These are phyloP conservation scores for Acanthurus leucopareius DNA, from an alignment of 2,797 vertebrate species.

Conservation along the genomic window DNA sequence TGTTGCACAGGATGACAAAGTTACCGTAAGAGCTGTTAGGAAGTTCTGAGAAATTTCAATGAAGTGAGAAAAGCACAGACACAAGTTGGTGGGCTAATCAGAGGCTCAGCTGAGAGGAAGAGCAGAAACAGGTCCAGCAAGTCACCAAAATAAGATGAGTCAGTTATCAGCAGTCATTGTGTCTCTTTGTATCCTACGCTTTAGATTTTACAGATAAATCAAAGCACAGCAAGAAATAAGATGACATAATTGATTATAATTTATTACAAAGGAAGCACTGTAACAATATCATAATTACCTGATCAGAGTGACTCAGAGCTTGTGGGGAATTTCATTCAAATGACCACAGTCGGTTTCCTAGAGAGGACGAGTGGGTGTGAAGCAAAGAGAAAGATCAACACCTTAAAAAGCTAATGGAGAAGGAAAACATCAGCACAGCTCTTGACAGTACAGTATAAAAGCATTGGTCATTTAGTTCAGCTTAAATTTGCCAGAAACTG, in stretches of 20 bases:
- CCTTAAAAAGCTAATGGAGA: background rate
- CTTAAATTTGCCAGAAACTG: background rate
- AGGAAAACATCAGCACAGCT: background rate
- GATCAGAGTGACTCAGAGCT: conserved; percentile 19
- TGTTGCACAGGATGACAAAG: background rate
- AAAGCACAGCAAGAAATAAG: background rate
- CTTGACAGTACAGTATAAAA: too few species aligned
- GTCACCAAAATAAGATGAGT: background rate
- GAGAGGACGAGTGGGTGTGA: conserved; percentile 33
- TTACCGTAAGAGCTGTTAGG: background rate
- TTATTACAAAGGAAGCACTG: background rate
- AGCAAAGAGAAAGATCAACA: conserved; percentile 20
- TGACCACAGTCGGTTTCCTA: conserved; percentile 24
- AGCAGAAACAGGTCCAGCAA: background rate
- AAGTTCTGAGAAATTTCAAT: background rate
- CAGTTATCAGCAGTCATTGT: too few species aligned
- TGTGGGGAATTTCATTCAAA: conserved; percentile 56
- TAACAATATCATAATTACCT: conserved; percentile 4
- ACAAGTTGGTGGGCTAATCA: background rate
- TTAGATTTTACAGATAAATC: background rate
- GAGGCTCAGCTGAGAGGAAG: background rate
- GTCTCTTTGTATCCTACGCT: background rate
- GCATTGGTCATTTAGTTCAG: background rate
- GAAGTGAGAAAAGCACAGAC: background rate
- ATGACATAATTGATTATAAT: background rate